Evolutionary conservation across 2,888 invertebrate species (phyloP).

Genomic region (Andrena fulva): DNA sequence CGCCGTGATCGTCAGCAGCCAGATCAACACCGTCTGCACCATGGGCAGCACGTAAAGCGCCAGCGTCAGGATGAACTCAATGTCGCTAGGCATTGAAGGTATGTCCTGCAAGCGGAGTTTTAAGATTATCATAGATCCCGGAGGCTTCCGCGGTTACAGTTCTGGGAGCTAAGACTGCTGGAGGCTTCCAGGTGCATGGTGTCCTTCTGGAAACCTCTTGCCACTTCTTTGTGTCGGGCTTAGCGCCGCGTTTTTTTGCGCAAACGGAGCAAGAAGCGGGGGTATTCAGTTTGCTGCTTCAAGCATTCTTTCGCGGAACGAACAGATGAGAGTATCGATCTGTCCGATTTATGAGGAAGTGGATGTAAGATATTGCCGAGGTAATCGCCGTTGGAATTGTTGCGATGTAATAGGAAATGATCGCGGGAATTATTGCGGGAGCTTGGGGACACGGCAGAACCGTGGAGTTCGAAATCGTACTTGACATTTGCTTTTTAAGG

Average conservation of each 20-base stretch:
- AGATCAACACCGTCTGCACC: constrained; percentile 76
- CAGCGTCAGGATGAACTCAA: constrained; percentile 72
- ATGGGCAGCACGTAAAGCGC: constrained; percentile 76
- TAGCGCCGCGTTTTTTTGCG: no score
- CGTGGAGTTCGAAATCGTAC: no score
- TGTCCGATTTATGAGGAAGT: no score
- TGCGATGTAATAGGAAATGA: no score
- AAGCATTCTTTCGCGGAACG: no score
- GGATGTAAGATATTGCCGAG: no score
- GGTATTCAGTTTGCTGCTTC: no score
- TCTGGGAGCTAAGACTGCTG: neutral
- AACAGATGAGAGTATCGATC: no score
- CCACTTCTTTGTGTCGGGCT: no score
- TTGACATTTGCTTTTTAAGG: neutral
- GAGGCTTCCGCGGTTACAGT: neutral
- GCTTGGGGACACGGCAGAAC: neutral
- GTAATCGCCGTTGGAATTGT: no score
- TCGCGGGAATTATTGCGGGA: neutral
- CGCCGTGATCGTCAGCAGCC: constrained; percentile 77
- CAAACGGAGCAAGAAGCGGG: no score
- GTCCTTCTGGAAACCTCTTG: no score
- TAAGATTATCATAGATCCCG: neutral
- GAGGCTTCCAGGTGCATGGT: neutral
- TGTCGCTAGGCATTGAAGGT: constrained; percentile 66
- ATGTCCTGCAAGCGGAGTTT: constrained; percentile 73